Evolutionary conservation across 2,888 invertebrate genomes (phyloP).

Genomic region (Crepidodera aurea): DNA sequence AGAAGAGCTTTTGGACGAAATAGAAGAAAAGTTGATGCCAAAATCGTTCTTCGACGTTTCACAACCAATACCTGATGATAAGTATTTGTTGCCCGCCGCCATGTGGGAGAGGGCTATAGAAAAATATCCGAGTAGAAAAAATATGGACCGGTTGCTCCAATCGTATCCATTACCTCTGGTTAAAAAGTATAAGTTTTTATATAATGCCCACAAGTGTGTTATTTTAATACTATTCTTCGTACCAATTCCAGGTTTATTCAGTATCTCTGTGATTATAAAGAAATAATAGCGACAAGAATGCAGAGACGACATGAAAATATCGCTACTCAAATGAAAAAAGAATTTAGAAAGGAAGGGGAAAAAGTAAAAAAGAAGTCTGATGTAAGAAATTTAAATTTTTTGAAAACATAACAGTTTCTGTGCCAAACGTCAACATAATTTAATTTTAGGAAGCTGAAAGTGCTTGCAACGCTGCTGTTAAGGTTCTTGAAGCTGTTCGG

Average conservation of each 20-base stretch:
- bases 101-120: conserved; percentile 61
- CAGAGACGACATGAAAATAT: conserved; percentile 58
- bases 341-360: conserved; percentile 56
- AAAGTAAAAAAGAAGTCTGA: conserved; percentile 51
- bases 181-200: conserved; percentile 48
- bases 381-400: too few species aligned
- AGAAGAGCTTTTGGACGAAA: conserved; percentile 57
- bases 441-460: conserved; percentile 49
- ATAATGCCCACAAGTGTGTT: background rate
- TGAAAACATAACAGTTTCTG: too few species aligned
- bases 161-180: conserved; percentile 55
- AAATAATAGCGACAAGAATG: conserved; percentile 57
- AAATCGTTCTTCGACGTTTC: conserved; percentile 56
- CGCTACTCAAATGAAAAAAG: conserved; percentile 58
- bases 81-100: conserved; percentile 53
- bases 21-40: conserved; percentile 47
- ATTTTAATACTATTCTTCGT: background rate
- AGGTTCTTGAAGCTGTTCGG: conserved; percentile 49
- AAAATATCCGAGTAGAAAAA: conserved; percentile 53
- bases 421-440: background rate
- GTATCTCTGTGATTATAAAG: conserved; percentile 55
- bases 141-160: conserved; percentile 50
- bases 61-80: conserved; percentile 50
- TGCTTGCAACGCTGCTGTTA: conserved; percentile 47
- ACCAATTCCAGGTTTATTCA: conserved; percentile 54